Evolutionary conservation across 2,888 invertebrate species (phyloP).

Genomic region (Balanococcus diminutus): DNA sequence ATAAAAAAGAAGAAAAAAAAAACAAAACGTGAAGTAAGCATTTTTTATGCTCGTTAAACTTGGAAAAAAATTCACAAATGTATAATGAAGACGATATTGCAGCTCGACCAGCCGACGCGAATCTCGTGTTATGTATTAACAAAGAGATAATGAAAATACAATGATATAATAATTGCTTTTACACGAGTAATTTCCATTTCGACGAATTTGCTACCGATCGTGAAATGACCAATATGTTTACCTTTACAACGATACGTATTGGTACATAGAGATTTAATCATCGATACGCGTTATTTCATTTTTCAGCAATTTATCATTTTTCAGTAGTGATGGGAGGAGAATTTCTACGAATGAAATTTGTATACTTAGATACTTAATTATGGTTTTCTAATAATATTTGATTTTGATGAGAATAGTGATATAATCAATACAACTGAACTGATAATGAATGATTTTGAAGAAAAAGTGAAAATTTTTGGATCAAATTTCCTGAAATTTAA

Average conservation of each 20-base stretch:
- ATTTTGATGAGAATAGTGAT: no score
- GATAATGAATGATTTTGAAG: no score
- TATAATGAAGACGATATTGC: neutral
- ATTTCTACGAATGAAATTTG: neutral
- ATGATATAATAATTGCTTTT: neutral
- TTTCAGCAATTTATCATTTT: neutral
- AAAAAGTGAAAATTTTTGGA: no score
- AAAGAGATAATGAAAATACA: neutral
- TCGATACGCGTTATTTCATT: neutral
- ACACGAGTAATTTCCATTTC: neutral
- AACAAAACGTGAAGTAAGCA: neutral
- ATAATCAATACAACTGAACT: no score
- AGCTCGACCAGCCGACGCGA: neutral
- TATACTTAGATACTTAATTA: no score
- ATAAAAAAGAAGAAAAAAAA: neutral
- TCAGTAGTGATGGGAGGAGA: neutral
- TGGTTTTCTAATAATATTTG: no score
- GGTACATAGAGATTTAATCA: neutral
- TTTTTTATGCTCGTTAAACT: slow-evolving; percentile 7
- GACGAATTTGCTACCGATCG: neutral
- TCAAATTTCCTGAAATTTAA: no score
- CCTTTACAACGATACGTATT: neutral
- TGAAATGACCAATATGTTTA: neutral
- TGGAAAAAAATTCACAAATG: neutral
- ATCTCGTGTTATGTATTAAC: neutral